Percentiles rank a stretch among this genome's conserved stretches.
Evolutionary conservation across 2,888 invertebrate species (phyloP).

Genomic region (Nemapogon koenigi): DNA sequence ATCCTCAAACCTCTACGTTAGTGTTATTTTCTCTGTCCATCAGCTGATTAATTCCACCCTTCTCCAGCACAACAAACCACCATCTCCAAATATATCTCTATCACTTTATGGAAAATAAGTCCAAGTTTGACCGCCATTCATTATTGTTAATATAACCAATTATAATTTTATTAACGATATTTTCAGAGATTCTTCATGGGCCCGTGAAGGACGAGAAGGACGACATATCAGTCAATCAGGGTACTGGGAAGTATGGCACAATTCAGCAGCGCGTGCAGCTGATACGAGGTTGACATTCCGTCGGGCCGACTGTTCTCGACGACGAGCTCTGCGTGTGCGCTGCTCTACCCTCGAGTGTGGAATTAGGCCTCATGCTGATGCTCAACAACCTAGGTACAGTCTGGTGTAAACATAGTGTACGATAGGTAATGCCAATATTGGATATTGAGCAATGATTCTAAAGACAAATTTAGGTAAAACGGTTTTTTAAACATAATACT

Average conservation of each 20-base stretch:
- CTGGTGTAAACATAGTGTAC: background rate
- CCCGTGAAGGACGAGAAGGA: constrained; percentile 48
- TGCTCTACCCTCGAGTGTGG: constrained; percentile 76
- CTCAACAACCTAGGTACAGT: constrained; percentile 71
- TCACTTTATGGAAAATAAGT: too few species aligned
- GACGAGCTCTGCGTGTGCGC: constrained; percentile 70
- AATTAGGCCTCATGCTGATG: constrained; percentile 69
- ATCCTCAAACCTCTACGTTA: too few species aligned
- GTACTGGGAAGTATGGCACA: constrained; percentile 69
- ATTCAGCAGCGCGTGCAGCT: constrained; percentile 50
- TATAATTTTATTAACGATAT: too few species aligned
- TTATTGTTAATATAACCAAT: too few species aligned
- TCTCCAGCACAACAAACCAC: too few species aligned
- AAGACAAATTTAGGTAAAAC: constrained; percentile 1
- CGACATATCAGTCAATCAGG: constrained; percentile 36
- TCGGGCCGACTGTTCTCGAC: constrained; percentile 66
- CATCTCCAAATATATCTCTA: too few species aligned
- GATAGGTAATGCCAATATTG: background rate
- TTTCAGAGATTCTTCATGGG: constrained; percentile 47
- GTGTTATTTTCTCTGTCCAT: too few species aligned
- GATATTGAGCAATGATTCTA: background rate
- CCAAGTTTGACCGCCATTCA: too few species aligned
- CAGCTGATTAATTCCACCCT: too few species aligned
- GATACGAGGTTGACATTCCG: constrained; percentile 72
- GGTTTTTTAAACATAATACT: background rate